Conservation (phyloP, 2,113 vertebrate genomes). For the Guaruba guarouba region DNA sequence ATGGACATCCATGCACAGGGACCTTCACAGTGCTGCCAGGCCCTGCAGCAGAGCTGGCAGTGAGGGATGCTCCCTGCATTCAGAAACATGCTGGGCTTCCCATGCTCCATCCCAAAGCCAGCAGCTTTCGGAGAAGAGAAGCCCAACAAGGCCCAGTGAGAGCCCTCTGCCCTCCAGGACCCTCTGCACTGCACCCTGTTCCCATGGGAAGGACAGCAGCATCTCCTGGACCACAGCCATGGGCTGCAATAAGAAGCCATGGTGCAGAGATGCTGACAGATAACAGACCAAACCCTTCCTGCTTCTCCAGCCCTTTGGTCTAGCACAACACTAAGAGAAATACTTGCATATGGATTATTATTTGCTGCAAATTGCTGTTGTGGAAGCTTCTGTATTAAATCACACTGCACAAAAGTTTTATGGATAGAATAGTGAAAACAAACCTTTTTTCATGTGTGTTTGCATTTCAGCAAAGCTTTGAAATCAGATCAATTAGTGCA, state of each 20-base stretch:
- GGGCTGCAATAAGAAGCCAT: not conserved
- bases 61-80: not conserved
- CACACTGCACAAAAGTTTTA: not conserved
- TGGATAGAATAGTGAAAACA: not conserved
- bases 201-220: not conserved
- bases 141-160: fast-evolving
- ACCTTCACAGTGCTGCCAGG: fast-evolving
- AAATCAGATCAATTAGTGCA: not conserved
- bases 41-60: not conserved
- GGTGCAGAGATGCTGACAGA: not conserved
- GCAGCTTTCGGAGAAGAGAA: not conserved
- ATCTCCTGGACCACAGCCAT: not conserved
- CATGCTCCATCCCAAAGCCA: not conserved
- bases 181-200: fast-evolving
- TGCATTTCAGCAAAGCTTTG: not conserved
- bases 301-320: not conserved
- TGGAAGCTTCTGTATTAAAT: not conserved
- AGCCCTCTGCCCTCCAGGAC: not conserved
- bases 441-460: not conserved
- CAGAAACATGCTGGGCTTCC: fast-evolving
- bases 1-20: not conserved
- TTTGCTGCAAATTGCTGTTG: not conserved
- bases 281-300: not conserved
- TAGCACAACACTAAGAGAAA: not conserved
- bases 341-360: not conserved